Evolutionary conservation across 2,888 invertebrate genomes (phyloP).

Genomic region (Lysandra bellargus): DNA sequence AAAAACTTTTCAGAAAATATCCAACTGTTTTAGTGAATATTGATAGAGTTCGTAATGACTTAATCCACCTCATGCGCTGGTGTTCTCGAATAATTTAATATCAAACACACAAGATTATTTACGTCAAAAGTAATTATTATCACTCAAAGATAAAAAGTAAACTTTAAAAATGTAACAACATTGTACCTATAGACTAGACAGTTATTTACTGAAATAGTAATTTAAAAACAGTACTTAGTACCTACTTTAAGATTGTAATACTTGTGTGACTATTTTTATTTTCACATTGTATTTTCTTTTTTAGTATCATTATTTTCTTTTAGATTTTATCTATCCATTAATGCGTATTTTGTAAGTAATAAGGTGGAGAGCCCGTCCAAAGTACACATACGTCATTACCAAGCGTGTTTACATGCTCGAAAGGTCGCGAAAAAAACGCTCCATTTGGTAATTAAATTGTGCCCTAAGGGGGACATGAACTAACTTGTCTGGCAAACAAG

Average conservation of each 20-base stretch:
- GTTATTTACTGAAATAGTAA: too few species aligned
- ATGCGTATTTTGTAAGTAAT: slow-evolving; percentile 19
- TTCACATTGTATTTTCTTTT: not conserved
- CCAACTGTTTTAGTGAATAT: slow-evolving; percentile 34
- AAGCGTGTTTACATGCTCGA: slow-evolving; percentile 55
- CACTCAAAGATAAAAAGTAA: not conserved
- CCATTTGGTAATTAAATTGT: slow-evolving; percentile 76
- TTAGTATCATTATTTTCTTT: not conserved
- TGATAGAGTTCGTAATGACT: slow-evolving; percentile 33
- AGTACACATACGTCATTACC: slow-evolving; percentile 26
- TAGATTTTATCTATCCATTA: not conserved
- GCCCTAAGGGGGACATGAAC: slow-evolving; percentile 47
- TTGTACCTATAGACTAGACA: not conserved
- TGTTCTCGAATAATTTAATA: slow-evolving; percentile 35
- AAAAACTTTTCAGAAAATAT: slow-evolving; percentile 31
- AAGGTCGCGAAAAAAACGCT: slow-evolving; percentile 64
- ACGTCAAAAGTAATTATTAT: not conserved
- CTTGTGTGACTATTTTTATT: too few species aligned
- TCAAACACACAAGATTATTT: not conserved
- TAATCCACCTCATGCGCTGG: slow-evolving; percentile 26
- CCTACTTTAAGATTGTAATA: too few species aligned
- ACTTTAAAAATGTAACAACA: not conserved
- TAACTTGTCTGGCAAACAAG: slow-evolving; percentile 62
- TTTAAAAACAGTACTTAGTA: too few species aligned
- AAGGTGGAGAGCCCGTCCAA: slow-evolving; percentile 11